Evolutionary conservation across 2,113 vertebrate genomes (phyloP).

Genomic region (Procavia capensis): DNA sequence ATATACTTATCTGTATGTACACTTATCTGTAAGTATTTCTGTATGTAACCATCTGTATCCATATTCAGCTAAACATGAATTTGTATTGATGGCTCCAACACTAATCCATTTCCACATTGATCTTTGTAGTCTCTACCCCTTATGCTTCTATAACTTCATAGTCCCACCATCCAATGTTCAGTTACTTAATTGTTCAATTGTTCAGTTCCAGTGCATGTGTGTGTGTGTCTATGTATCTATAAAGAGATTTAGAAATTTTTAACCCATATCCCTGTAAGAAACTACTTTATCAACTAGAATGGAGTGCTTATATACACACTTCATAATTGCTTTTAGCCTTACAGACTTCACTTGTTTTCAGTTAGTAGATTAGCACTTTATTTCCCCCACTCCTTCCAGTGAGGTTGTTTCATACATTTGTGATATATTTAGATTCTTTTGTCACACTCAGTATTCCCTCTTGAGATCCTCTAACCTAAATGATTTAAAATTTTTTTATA

Average conservation of each 20-base stretch:
- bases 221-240: too few relatives aligned
- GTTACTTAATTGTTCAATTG: too few relatives aligned
- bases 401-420: background rate
- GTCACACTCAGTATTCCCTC: background rate
- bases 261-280: background rate
- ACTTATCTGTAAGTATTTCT: background rate
- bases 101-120: background rate
- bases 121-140: background rate
- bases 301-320: background rate
- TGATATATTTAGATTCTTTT: background rate
- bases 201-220: too few relatives aligned
- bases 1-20: background rate
- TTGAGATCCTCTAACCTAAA: background rate
- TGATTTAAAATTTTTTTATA: background rate
- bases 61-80: background rate
- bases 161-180: background rate
- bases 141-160: background rate
- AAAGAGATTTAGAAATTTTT: too few relatives aligned
- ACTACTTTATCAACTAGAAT: background rate
- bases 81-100: background rate
- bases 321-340: background rate
- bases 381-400: background rate
- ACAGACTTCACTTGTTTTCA: background rate
- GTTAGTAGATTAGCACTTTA: background rate
- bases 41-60: background rate